These are phyloP conservation scores for Pocota personata DNA, from an alignment of 2,888 invertebrate genomes.

Conservation along the genomic window DNA sequence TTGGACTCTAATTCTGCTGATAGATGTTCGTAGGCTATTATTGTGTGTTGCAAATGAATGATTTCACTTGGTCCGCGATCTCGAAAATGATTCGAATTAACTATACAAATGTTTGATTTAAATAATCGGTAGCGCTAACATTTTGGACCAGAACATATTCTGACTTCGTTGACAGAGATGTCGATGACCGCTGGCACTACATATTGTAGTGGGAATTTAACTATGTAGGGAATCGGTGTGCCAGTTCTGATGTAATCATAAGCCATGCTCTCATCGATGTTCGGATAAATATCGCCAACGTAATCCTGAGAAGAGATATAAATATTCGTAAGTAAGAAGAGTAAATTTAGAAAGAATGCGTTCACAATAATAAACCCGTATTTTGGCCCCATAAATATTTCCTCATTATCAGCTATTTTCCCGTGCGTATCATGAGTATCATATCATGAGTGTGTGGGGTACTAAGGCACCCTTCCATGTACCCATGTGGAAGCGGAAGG, in stretches of 20 bases:
- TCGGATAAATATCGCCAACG: slow-evolving; percentile 76
- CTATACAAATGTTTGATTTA: background rate
- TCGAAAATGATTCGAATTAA: slow-evolving; percentile 48
- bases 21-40: slow-evolving; percentile 60
- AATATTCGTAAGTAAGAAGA: no score
- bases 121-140: slow-evolving; percentile 79
- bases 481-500: no score
- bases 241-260: slow-evolving; percentile 76
- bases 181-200: slow-evolving; percentile 85
- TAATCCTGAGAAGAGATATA: slow-evolving; percentile 74
- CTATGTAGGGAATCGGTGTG: slow-evolving; percentile 83
- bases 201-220: slow-evolving; percentile 85
- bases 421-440: background rate
- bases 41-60: slow-evolving; percentile 75
- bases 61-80: slow-evolving; percentile 76
- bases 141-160: slow-evolving; percentile 84
- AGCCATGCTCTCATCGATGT: slow-evolving; percentile 75
- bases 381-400: background rate
- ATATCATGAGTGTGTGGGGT: no score
- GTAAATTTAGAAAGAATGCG: no score
- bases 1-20: background rate
- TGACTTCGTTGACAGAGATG: slow-evolving; percentile 84
- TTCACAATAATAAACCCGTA: no score
- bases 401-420: background rate
- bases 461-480: no score